Percentiles rank a stretch among this genome's conserved stretches.
These are phyloP conservation scores for Pogonus chalceus DNA, from an alignment of 1,140 invertebrate genomes.

Conservation along the genomic window DNA sequence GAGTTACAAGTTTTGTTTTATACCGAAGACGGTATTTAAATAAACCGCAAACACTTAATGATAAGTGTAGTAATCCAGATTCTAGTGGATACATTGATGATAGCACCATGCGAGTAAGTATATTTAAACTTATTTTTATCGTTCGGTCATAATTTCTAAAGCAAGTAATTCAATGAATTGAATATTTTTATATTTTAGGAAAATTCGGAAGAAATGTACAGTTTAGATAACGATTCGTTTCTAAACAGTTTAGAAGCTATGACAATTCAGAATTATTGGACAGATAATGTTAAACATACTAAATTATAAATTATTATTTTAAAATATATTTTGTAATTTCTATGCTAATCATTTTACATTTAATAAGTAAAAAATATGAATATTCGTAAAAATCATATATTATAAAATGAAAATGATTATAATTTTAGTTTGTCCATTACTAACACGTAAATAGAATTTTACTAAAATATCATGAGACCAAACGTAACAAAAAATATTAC, in stretches of 20 bases:
- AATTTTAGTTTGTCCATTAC: too few species aligned
- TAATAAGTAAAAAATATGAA: too few species aligned
- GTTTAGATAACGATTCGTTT: slow-evolving; percentile 84
- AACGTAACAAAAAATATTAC: too few species aligned
- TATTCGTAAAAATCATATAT: too few species aligned
- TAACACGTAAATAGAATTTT: too few species aligned
- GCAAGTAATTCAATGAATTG: too few species aligned
- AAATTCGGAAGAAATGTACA: slow-evolving; percentile 87
- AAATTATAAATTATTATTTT: slow-evolving; percentile 66
- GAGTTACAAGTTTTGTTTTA: slow-evolving; percentile 59
- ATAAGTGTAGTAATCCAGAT: slow-evolving; percentile 74
- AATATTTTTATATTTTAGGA: slow-evolving; percentile 56
- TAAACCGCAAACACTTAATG: slow-evolving; percentile 68
- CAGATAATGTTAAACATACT: slow-evolving; percentile 82
- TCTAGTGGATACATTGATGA: slow-evolving; percentile 83
- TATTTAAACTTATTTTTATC: too few species aligned
- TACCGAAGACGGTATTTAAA: slow-evolving; percentile 67
- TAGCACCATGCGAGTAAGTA: slow-evolving; percentile 71
- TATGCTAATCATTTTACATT: too few species aligned
- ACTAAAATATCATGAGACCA: too few species aligned
- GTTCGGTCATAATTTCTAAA: too few species aligned
- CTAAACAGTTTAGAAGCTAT: slow-evolving; percentile 82
- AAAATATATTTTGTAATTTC: too few species aligned
- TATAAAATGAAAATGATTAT: too few species aligned
- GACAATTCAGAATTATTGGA: slow-evolving; percentile 91